Percentiles rank a stretch among this genome's conserved stretches.
Evolutionary conservation across 37 sponge, comb jelly and placozoan genomes (phyloP).

Genomic region (Spongilla lacustris): DNA sequence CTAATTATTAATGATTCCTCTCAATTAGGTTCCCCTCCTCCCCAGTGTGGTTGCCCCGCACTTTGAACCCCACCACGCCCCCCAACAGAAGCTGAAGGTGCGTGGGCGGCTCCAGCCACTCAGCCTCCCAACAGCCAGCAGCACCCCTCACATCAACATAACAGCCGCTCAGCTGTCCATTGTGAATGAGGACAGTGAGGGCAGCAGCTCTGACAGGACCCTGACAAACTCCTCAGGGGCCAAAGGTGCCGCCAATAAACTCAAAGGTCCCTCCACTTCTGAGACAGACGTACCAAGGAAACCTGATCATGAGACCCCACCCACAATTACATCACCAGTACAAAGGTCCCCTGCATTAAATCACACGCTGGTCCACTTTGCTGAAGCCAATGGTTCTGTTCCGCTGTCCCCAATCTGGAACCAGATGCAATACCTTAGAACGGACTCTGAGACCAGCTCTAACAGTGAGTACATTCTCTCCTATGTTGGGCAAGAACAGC

Average conservation of each 20-base stretch:
- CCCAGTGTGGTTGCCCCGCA: constrained; percentile 42
- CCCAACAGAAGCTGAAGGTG: neutral
- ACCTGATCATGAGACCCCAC: neutral
- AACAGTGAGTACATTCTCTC: constrained; percentile 64
- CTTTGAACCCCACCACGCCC: neutral
- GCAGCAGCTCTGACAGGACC: neutral
- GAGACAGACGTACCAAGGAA: constrained; percentile 14
- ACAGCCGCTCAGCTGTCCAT: neutral
- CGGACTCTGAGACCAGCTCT: constrained; percentile 39
- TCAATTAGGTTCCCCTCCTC: constrained; percentile 19
- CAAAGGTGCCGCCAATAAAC: constrained; percentile 9
- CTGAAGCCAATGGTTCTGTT: constrained; percentile 8
- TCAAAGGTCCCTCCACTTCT: constrained; percentile 28
- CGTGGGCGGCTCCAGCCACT: neutral
- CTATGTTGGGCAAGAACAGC: constrained; percentile 38
- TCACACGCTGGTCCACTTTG: constrained; percentile 55
- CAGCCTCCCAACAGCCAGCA: neutral
- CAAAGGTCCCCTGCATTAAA: neutral
- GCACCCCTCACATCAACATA: neutral
- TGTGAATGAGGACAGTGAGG: constrained; percentile 27
- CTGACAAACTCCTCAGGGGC: constrained; percentile 27
- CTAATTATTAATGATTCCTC: neutral
- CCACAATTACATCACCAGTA: neutral
- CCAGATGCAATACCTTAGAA: constrained; percentile 25
- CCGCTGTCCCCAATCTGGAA: constrained; percentile 81